Percentiles rank a stretch among this genome's conserved stretches.
These are phyloP conservation scores for Aythya fuligula DNA, from an alignment of 2,797 vertebrate genomes.

Conservation along the genomic window DNA sequence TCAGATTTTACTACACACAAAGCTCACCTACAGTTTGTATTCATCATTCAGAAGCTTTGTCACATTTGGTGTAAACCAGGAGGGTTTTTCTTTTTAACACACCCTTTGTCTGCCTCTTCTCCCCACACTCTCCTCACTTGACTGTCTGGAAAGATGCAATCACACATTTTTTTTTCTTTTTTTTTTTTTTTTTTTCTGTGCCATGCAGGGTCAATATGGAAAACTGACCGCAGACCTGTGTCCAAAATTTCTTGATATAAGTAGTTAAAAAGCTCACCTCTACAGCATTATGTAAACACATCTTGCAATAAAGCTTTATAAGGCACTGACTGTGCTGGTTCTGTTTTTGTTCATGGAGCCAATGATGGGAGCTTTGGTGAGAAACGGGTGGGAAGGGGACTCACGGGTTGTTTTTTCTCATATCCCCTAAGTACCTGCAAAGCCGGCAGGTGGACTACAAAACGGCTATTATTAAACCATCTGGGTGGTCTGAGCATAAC, in stretches of 20 bases:
- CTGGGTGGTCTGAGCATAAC: not conserved
- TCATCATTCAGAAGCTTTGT: slow-evolving; percentile 75
- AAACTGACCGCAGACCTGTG: slow-evolving; percentile 77
- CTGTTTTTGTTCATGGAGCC: slow-evolving; percentile 7
- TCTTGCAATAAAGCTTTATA: slow-evolving; percentile 87
- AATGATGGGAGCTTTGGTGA: not conserved
- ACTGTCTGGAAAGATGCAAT: slow-evolving; percentile 27
- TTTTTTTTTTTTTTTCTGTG: slow-evolving; percentile 61
- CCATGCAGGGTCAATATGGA: slow-evolving; percentile 77
- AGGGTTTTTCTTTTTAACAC: slow-evolving; percentile 49
- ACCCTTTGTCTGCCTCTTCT: slow-evolving; percentile 50
- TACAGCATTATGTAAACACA: slow-evolving; percentile 80
- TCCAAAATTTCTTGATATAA: slow-evolving; percentile 77
- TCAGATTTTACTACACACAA: slow-evolving; percentile 56
- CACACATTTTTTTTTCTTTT: not conserved
- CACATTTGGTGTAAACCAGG: slow-evolving; percentile 54
- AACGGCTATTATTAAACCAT: not conserved
- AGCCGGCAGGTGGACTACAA: not conserved
- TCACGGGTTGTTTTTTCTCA: not conserved
- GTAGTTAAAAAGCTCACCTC: slow-evolving; percentile 73
- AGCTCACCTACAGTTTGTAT: slow-evolving; percentile 62
- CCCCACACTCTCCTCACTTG: not conserved
- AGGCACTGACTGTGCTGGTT: slow-evolving; percentile 58
- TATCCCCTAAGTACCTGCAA: not conserved
- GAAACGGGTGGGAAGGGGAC: not conserved